A percentile compares a stretch with the other conserved stretches of the same genome.
These are phyloP conservation scores for Chiloscyllium punctatum DNA, from an alignment of 2,797 vertebrate species.

Conservation along the genomic window DNA sequence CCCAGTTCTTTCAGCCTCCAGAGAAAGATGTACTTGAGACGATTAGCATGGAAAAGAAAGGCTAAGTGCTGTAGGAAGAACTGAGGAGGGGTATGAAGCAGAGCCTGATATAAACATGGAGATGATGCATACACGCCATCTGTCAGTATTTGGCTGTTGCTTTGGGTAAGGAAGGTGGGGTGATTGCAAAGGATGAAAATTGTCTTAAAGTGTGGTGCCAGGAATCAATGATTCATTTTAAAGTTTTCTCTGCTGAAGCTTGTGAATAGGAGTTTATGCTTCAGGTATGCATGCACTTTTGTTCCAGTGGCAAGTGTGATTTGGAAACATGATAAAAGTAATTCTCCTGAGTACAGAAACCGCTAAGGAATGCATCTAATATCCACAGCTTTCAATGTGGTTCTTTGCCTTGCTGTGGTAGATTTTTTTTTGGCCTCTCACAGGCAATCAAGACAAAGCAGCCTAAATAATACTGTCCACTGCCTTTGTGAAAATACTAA, in stretches of 20 bases:
- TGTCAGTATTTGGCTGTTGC: not conserved
- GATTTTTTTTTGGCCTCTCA: not conserved
- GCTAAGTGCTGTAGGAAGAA: not conserved
- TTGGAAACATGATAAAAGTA: not conserved
- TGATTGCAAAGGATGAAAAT: not conserved
- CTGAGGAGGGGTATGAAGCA: not conserved
- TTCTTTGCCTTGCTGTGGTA: not conserved
- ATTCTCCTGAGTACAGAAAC: not conserved
- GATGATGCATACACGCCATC: slow-evolving; percentile 22
- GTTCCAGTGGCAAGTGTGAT: not conserved
- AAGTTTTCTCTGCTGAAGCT: not conserved
- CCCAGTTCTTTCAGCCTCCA: not conserved
- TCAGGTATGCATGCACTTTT: not conserved
- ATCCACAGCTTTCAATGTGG: no score
- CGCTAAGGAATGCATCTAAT: not conserved
- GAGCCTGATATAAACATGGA: not conserved
- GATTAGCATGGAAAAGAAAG: not conserved
- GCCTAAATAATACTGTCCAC: no score
- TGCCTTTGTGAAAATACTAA: not conserved
- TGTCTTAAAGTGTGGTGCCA: slow-evolving; percentile 11
- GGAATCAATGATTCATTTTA: slow-evolving; percentile 19
- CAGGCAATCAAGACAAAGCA: not conserved
- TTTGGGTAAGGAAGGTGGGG: not conserved
- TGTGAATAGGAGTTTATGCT: not conserved
- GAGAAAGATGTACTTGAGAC: not conserved